Evolutionary conservation across 2,113 vertebrate genomes (phyloP).

Genomic region (Octodon degus): DNA sequence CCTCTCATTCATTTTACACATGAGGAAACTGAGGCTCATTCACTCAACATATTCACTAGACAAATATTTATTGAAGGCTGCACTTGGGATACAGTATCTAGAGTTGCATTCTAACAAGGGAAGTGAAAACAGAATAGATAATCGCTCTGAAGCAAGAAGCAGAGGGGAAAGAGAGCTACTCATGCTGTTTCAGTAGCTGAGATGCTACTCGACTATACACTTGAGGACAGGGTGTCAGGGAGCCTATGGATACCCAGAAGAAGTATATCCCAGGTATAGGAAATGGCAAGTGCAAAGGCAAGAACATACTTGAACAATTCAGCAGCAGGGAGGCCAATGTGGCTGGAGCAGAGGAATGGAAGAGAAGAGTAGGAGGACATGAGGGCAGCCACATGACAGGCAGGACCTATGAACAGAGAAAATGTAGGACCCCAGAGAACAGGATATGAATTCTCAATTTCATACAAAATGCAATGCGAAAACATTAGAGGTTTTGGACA

Average conservation of each 20-base stretch:
- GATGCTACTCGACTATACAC: not conserved
- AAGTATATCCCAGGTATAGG: not conserved
- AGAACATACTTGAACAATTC: not conserved
- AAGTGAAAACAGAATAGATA: constrained; percentile 31
- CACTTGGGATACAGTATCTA: constrained; percentile 41
- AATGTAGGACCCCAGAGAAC: not conserved
- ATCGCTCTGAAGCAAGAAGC: constrained; percentile 5
- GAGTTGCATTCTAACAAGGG: constrained; percentile 57
- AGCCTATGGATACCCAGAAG: not conserved
- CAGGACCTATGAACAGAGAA: not conserved
- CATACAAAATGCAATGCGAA: constrained; percentile 29
- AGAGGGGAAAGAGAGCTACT: not conserved
- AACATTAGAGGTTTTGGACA: not conserved
- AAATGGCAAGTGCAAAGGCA: not conserved
- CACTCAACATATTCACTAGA: constrained; percentile 55
- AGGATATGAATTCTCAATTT: not conserved
- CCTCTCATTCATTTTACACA: constrained; percentile 75
- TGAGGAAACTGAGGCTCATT: constrained; percentile 81
- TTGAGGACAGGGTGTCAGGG: not conserved
- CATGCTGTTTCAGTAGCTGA: not conserved
- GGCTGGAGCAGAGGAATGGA: not conserved
- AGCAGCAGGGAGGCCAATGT: not conserved
- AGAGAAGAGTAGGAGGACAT: not conserved
- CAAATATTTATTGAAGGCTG: constrained; percentile 71
- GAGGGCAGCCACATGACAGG: not conserved